Conservation (phyloP, 2,888 invertebrate genomes). For the Scelioninae gen. 2 region DNA sequence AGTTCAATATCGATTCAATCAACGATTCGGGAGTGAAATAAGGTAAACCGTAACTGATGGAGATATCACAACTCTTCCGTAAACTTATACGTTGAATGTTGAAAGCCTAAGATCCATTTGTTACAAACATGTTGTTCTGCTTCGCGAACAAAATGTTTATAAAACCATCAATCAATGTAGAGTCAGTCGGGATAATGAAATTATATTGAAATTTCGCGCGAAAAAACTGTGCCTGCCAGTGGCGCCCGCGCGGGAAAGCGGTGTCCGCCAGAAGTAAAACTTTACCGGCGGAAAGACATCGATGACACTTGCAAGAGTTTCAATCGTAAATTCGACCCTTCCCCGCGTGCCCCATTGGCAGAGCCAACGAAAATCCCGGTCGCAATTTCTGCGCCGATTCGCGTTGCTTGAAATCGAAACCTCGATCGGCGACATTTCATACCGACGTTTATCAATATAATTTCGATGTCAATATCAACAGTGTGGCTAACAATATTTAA, state of each 20-base stretch:
- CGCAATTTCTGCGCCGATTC: too few relatives aligned
- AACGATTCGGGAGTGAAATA: neutral
- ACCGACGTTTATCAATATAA: constrained; percentile 41
- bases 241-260: neutral
- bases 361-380: too few relatives aligned
- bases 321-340: neutral
- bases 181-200: constrained; percentile 28
- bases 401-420: constrained; percentile 20
- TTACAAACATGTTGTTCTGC: constrained; percentile 35
- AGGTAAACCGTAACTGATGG: constrained; percentile 1
- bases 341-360: neutral
- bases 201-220: constrained; percentile 18
- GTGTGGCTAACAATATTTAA: constrained; percentile 43
- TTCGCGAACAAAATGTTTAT: constrained; percentile 30
- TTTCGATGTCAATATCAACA: constrained; percentile 31
- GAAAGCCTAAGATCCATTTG: neutral
- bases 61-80: constrained; percentile 23
- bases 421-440: neutral
- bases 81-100: constrained; percentile 11
- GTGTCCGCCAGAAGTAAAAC: neutral
- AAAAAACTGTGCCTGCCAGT: constrained; percentile 1
- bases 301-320: neutral
- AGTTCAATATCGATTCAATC: too few relatives aligned
- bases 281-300: too few relatives aligned
- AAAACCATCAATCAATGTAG: constrained; percentile 5